These are phyloP conservation scores for Drosophila sp. DNA, from an alignment of 1,140 invertebrate genomes.

Conservation along the genomic window DNA sequence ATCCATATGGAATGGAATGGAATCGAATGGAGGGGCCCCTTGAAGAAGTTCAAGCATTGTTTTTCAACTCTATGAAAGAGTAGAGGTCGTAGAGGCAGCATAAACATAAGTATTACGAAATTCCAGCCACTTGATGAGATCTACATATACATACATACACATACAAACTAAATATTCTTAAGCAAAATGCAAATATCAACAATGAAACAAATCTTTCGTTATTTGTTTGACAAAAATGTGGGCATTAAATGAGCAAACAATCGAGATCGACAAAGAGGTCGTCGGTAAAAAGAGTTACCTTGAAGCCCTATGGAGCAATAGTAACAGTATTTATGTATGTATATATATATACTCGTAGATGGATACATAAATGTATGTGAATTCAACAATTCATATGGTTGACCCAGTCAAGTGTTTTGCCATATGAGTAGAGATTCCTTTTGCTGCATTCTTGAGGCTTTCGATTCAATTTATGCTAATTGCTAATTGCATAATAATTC, in stretches of 20 bases:
- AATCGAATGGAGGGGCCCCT: constrained; percentile 42
- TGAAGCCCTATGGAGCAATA: constrained; percentile 44
- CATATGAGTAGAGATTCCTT: constrained; percentile 47
- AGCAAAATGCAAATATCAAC: constrained; percentile 78
- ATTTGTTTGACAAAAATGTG: constrained; percentile 77
- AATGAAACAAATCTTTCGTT: constrained; percentile 72
- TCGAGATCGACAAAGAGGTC: constrained; percentile 5
- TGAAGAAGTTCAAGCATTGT: constrained; percentile 67
- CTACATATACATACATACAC: constrained; percentile 1
- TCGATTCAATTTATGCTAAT: constrained; percentile 79
- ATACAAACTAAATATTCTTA: constrained; percentile 25
- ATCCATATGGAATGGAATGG: constrained; percentile 27
- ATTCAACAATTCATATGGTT: constrained; percentile 48
- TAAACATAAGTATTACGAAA: constrained; percentile 48
- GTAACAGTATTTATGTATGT: neutral
- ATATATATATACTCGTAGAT: neutral
- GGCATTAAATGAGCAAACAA: constrained; percentile 73
- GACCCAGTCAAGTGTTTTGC: constrained; percentile 74
- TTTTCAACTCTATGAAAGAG: constrained; percentile 28
- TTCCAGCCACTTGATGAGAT: constrained; percentile 55
- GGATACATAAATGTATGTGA: neutral
- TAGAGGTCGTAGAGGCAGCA: constrained; percentile 44
- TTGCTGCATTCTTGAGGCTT: constrained; percentile 29
- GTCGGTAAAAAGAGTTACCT: constrained; percentile 42
- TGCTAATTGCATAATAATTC: constrained; percentile 81